phyloP scores from a whole-genome alignment of 2,888 invertebrate species.

The Elysia crispata region DNA sequence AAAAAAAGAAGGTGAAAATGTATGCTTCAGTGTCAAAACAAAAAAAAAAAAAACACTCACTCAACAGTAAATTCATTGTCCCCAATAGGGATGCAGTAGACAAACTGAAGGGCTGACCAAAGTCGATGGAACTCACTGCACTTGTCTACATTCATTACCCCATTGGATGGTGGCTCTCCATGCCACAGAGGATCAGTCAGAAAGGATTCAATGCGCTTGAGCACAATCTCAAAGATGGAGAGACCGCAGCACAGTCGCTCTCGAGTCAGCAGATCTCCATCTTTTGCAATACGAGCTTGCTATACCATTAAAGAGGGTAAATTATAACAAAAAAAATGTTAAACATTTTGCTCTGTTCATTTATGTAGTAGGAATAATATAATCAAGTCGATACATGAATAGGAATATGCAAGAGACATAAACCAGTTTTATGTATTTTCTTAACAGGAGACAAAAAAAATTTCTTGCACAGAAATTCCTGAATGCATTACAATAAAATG shows the following conservation, averaged over 20 bases:
- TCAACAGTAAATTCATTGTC: constrained; percentile 97
- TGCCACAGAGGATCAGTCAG: constrained; percentile 86
- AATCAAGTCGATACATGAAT: not conserved
- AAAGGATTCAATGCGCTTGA: constrained; percentile 90
- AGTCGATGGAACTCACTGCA: constrained; percentile 95
- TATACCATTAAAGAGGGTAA: constrained; percentile 75
- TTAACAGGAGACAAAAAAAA: not conserved
- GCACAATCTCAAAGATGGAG: constrained; percentile 96
- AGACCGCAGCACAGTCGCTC: constrained; percentile 98
- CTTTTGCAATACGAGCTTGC: constrained; percentile 96
- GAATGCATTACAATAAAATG: no score
- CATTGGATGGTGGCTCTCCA: constrained; percentile 89
- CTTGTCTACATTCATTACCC: constrained; percentile 96
- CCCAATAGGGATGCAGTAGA: constrained; percentile 97
- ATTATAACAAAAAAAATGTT: not conserved
- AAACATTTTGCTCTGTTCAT: not conserved
- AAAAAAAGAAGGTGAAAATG: no score
- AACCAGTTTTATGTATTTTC: no score
- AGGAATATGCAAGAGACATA: not conserved
- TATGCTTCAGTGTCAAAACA: no score
- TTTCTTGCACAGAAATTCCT: not conserved
- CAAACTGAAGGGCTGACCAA: constrained; percentile 98
- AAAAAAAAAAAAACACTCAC: constrained; percentile 80
- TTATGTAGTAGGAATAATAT: not conserved
- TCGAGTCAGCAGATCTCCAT: constrained; percentile 96